These are phyloP conservation scores for Orcinus orca DNA, from an alignment of 2,113 vertebrate species.

Conservation along the genomic window DNA sequence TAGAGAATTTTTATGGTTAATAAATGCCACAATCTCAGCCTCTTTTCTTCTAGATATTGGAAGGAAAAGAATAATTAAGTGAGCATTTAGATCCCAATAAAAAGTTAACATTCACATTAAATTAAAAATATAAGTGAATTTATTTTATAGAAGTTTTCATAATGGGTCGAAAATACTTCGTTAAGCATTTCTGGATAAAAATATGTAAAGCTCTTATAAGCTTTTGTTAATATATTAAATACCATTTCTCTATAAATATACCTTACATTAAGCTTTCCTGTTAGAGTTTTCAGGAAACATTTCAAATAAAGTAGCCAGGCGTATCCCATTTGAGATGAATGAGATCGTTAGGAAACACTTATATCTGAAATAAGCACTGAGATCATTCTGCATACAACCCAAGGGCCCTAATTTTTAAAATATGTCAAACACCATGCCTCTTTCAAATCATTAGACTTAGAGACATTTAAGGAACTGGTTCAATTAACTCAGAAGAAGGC, in stretches of 20 bases:
- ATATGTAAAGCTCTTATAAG: slow-evolving; percentile 55
- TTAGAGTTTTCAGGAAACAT: slow-evolving; percentile 67
- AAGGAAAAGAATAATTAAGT: slow-evolving; percentile 58
- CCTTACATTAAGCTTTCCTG: slow-evolving; percentile 23
- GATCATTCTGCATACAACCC: slow-evolving; percentile 62
- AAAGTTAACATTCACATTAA: slow-evolving; percentile 62
- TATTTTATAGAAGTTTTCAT: slow-evolving; percentile 63
- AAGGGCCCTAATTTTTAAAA: slow-evolving; percentile 75
- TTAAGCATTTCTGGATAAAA: slow-evolving; percentile 59
- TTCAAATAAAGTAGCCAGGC: slow-evolving; percentile 53
- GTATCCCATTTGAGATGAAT: slow-evolving; percentile 49
- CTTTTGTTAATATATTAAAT: slow-evolving; percentile 67
- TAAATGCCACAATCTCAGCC: slow-evolving; percentile 51
- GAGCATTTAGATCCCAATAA: slow-evolving; percentile 58
- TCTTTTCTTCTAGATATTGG: slow-evolving; percentile 67
- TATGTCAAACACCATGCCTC: slow-evolving; percentile 71
- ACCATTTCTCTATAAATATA: slow-evolving; percentile 61
- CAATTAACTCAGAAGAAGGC: slow-evolving; percentile 80
- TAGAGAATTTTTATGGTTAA: slow-evolving; percentile 67
- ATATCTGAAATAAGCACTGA: slow-evolving; percentile 63
- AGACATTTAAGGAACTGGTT: slow-evolving; percentile 83
- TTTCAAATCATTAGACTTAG: slow-evolving; percentile 77
- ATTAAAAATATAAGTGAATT: slow-evolving; percentile 59
- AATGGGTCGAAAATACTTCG: slow-evolving; percentile 59
- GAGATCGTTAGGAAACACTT: slow-evolving; percentile 67